Conservation (phyloP, 2,113 vertebrate species). For the Larimichthys polyactis region DNA sequence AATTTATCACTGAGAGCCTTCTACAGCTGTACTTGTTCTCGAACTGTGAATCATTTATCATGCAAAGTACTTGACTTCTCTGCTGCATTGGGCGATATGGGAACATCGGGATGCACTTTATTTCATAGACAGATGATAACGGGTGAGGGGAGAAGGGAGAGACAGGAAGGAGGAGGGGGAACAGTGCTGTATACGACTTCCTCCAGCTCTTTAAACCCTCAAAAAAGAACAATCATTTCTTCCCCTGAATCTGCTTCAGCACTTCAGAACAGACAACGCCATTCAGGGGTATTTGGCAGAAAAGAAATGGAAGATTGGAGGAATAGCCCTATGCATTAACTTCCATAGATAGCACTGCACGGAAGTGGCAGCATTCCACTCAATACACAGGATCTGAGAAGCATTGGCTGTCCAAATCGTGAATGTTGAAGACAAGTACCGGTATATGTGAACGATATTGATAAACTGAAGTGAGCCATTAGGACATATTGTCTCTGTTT, state of each 20-base stretch:
- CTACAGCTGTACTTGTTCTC: constrained; percentile 24
- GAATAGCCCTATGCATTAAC: neutral
- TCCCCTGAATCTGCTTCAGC: constrained; percentile 29
- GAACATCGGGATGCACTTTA: constrained; percentile 45
- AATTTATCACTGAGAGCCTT: constrained; percentile 25
- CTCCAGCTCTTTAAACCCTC: constrained; percentile 35
- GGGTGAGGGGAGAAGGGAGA: constrained; percentile 17
- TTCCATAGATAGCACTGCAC: neutral
- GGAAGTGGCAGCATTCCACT: neutral
- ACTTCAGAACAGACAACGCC: constrained; percentile 18
- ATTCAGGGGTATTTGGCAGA: constrained; percentile 14
- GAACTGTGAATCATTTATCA: constrained; percentile 49
- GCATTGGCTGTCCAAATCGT: neutral
- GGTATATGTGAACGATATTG: neutral
- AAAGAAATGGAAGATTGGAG: constrained; percentile 1
- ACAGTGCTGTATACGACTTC: constrained; percentile 33
- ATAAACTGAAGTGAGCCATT: neutral
- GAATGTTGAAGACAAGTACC: constrained; percentile 18
- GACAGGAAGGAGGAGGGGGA: constrained; percentile 32
- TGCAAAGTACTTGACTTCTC: constrained; percentile 42
- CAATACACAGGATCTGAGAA: neutral
- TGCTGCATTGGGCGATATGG: constrained; percentile 47
- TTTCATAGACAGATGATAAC: constrained; percentile 42
- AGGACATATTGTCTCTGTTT: neutral
- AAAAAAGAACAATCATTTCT: constrained; percentile 35